Conservation (phyloP, 2,888 invertebrate species). For the Hydropsyche betteni region DNA sequence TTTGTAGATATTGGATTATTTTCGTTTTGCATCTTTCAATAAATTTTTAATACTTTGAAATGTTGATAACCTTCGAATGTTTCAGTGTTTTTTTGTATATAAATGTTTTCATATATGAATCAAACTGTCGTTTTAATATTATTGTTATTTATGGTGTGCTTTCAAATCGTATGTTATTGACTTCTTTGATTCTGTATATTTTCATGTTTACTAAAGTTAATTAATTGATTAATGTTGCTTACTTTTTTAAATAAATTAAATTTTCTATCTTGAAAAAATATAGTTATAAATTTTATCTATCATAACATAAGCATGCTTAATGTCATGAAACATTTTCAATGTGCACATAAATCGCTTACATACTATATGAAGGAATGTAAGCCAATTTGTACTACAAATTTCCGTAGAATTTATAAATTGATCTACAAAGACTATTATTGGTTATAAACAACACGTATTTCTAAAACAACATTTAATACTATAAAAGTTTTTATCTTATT, state of each 20-base stretch:
- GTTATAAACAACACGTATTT: too few relatives aligned
- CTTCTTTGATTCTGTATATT: constrained; percentile 51
- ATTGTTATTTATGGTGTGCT: constrained; percentile 49
- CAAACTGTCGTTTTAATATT: constrained; percentile 48
- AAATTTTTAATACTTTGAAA: too few relatives aligned
- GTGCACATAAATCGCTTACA: neutral
- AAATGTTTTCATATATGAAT: constrained; percentile 35
- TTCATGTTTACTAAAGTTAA: neutral
- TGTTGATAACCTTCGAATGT: too few relatives aligned
- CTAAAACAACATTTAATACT: too few relatives aligned
- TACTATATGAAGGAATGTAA: constrained; percentile 2
- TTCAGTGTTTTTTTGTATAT: too few relatives aligned
- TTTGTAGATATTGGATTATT: too few relatives aligned
- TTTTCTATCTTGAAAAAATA: constrained; percentile 49
- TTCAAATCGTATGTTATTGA: constrained; percentile 51
- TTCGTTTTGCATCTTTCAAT: too few relatives aligned
- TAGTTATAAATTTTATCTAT: constrained; percentile 49
- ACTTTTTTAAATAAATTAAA: constrained; percentile 44
- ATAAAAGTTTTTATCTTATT: too few relatives aligned
- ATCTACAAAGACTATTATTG: too few relatives aligned
- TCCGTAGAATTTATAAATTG: neutral
- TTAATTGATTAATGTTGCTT: constrained; percentile 38
- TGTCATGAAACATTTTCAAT: constrained; percentile 26
- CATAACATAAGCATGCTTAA: constrained; percentile 48
- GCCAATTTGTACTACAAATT: neutral